Base-by-base conservation (phyloP, 2,888 invertebrate genomes). In the Melanotus villosus region DNA sequence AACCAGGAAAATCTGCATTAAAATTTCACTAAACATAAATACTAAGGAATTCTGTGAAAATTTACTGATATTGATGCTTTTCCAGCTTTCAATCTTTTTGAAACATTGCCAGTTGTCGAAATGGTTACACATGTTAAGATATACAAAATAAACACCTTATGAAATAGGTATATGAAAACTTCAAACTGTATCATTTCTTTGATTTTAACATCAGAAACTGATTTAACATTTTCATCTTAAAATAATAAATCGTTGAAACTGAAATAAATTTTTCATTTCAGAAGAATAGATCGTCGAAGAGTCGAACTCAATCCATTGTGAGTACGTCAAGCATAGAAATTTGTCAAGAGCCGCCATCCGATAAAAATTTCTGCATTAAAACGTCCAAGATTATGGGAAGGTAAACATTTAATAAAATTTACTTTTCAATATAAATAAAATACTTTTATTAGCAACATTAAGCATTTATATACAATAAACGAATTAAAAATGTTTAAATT, bases 341-440 rank as follows among this genome's bases (percentile, higher is more conserved):
- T 23, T 63, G 50, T n/a, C 26, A 56, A 30, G 62, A 67, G 56
- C 34, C 60, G 7, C 47, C 62, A 10, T 63, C 47, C 0, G 43
- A 32, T 2, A 43, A 64, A 30, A 62, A 57, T 65, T 91, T 88
- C 76, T 87, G 87, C 65, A 84, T 91, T 18, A 88, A 86, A 71
- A 85, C 85, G 2, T 91, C 91, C 0, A 88, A 90, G 60, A 78
- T 88, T 4, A 90, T 89, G 88, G 89, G 89, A 80, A 87, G 89
- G 89, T 89, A 77, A 80, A 81, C 56, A 26, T 1, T 26, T 26
- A 26, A 26, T 26, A 3, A 26, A 26, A 16, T 41, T 14, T 12
- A 23, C 36, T 57, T 21, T 43, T 16, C 2, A 41, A 1, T 4
- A 18, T 34, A 14, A 34, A 21, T 19, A 56, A 56, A 32, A 19